Evolutionary conservation across 2,888 invertebrate genomes (phyloP).

Genomic region (Hirtodrosophila trivittata): DNA sequence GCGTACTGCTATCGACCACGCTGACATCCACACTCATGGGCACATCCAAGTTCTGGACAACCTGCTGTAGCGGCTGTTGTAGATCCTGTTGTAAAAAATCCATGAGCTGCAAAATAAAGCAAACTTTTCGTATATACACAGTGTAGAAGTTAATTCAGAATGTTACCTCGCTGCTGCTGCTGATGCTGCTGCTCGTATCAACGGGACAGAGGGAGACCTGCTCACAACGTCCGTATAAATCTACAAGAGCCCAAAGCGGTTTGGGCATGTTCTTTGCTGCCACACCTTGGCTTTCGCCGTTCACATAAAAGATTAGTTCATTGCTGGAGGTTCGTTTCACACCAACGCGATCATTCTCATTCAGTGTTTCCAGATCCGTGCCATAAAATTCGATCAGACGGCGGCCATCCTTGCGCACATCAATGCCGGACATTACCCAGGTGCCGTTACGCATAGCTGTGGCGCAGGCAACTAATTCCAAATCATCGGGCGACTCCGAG

Average conservation of each 20-base stretch:
- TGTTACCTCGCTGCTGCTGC: slow-evolving; percentile 30
- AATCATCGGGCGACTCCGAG: slow-evolving; percentile 87
- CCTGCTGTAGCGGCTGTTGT: slow-evolving; percentile 66
- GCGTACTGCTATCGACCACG: slow-evolving; percentile 53
- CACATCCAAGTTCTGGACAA: slow-evolving; percentile 82
- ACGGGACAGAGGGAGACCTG: slow-evolving; percentile 86
- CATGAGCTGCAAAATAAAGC: background rate
- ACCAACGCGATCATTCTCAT: slow-evolving; percentile 92
- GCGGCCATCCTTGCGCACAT: slow-evolving; percentile 93
- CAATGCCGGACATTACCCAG: slow-evolving; percentile 96
- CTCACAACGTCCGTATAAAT: slow-evolving; percentile 93
- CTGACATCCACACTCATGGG: slow-evolving; percentile 82
- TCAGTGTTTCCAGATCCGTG: slow-evolving; percentile 91
- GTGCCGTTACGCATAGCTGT: slow-evolving; percentile 91
- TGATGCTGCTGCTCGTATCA: slow-evolving; percentile 10
- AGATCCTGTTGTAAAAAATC: too few relatives aligned
- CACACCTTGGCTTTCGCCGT: slow-evolving; percentile 94
- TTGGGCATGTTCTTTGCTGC: slow-evolving; percentile 91
- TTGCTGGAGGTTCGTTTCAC: slow-evolving; percentile 92
- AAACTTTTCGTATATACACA: background rate
- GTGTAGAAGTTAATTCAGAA: background rate
- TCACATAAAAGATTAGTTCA: slow-evolving; percentile 94
- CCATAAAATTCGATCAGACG: slow-evolving; percentile 93
- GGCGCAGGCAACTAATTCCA: slow-evolving; percentile 90
- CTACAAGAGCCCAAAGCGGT: slow-evolving; percentile 90